These are phyloP conservation scores for Sinella curviseta DNA, from an alignment of 1,140 invertebrate genomes.

Conservation along the genomic window DNA sequence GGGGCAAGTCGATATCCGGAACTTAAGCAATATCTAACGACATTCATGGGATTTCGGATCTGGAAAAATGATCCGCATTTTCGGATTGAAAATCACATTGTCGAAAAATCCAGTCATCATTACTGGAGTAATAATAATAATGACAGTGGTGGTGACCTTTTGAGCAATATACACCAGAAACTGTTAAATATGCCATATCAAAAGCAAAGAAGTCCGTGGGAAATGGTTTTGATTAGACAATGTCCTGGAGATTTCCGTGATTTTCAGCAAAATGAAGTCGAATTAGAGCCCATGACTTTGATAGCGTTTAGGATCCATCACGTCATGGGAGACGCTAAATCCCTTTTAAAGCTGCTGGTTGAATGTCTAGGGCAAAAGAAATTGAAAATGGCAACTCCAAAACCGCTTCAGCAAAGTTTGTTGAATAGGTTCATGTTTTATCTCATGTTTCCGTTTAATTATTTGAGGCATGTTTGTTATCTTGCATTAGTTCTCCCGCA, in stretches of 20 bases:
- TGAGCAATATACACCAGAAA: too few relatives aligned
- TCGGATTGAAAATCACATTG: neutral
- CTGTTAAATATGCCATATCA: too few relatives aligned
- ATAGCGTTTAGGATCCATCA: neutral
- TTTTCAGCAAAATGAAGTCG: too few relatives aligned
- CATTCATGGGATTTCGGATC: neutral
- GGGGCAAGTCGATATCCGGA: neutral
- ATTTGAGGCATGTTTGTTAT: neutral
- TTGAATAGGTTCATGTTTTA: neutral
- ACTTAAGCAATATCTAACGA: neutral
- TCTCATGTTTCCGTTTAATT: neutral
- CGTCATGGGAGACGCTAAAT: neutral
- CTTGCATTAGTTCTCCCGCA: neutral
- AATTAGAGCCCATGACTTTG: too few relatives aligned
- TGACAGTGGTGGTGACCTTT: too few relatives aligned
- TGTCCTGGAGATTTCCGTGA: too few relatives aligned
- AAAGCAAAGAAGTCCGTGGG: too few relatives aligned
- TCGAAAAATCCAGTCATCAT: too few relatives aligned
- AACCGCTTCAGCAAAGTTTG: neutral
- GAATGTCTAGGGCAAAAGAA: neutral
- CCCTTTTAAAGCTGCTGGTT: neutral
- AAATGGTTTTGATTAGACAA: too few relatives aligned
- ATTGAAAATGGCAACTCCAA: neutral
- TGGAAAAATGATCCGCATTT: neutral
- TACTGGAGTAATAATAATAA: too few relatives aligned